These are phyloP conservation scores for Rhopilema esculentum DNA, from an alignment of 30 jellyfish, hydroid and myxozoan species.

Conservation along the genomic window DNA sequence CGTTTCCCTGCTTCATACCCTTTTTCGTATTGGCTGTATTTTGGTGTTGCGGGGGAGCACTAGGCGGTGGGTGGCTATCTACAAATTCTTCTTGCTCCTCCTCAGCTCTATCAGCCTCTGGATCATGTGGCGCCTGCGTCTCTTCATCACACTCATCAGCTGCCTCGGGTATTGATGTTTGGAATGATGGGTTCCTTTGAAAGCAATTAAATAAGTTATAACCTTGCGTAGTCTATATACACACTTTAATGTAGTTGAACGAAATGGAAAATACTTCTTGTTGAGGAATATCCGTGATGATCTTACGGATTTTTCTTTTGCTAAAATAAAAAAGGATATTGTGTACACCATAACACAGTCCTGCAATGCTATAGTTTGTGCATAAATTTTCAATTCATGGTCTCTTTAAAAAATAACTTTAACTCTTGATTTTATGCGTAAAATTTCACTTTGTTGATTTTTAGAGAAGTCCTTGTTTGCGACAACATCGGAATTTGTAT, in stretches of 20 bases:
- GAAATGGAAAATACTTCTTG: neutral
- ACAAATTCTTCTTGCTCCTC: conserved; percentile 3
- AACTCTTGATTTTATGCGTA: too few species aligned
- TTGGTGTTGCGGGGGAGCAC: conserved; percentile 18
- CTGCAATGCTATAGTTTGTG: too few species aligned
- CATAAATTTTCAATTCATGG: too few species aligned
- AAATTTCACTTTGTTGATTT: too few species aligned
- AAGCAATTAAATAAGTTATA: neutral
- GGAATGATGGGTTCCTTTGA: conserved; percentile 45
- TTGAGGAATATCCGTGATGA: too few species aligned
- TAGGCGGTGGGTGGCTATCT: neutral
- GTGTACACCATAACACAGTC: too few species aligned
- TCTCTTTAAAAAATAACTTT: too few species aligned
- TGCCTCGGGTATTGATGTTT: conserved; percentile 43
- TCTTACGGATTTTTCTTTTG: too few species aligned
- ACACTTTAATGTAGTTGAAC: neutral
- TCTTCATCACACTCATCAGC: conserved; percentile 30
- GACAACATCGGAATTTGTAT: too few species aligned
- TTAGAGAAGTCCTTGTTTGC: too few species aligned
- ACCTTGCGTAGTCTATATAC: neutral
- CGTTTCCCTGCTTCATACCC: conserved; percentile 12
- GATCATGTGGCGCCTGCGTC: conserved; percentile 6
- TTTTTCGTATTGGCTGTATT: neutral
- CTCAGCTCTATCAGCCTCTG: conserved; percentile 8
- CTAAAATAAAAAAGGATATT: too few species aligned